Evolutionary conservation across 2,888 invertebrate species (phyloP).

Genomic region (Dynastes maya): DNA sequence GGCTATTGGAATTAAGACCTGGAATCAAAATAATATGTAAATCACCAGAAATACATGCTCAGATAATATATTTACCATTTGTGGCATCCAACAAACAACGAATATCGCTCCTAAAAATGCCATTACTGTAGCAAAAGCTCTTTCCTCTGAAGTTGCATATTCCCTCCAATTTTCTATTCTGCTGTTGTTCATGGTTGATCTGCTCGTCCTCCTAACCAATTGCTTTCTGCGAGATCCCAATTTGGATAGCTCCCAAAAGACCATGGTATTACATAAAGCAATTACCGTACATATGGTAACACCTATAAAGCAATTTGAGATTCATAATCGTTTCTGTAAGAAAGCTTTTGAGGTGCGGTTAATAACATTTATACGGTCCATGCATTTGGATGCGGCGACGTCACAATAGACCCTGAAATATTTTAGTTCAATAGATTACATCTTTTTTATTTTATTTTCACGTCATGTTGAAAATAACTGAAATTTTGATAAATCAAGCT

Average conservation of each 20-base stretch:
- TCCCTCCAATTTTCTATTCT: constrained; percentile 59
- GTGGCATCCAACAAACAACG: constrained; percentile 90
- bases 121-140: constrained; percentile 90
- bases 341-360: too few species aligned
- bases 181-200: constrained; percentile 66
- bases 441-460: too few species aligned
- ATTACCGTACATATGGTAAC: constrained; percentile 81
- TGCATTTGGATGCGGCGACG: too few species aligned
- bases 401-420: too few species aligned
- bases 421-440: too few species aligned
- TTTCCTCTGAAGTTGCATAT: constrained; percentile 83
- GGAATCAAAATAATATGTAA: constrained; percentile 56
- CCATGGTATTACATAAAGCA: constrained; percentile 87
- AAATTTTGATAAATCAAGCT: too few species aligned
- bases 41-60: too few species aligned
- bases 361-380: too few species aligned
- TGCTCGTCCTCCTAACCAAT: constrained; percentile 69
- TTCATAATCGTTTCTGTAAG: not conserved
- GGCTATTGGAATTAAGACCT: constrained; percentile 80
- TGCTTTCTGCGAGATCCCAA: constrained; percentile 70
- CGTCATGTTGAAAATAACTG: too few species aligned
- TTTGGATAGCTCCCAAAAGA: constrained; percentile 82
- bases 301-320: constrained; percentile 71
- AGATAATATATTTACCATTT: constrained; percentile 78
- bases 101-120: constrained; percentile 87